Evolutionary conservation across 2,113 vertebrate genomes (phyloP).

Genomic region (Dolichallabes microphthalmus): DNA sequence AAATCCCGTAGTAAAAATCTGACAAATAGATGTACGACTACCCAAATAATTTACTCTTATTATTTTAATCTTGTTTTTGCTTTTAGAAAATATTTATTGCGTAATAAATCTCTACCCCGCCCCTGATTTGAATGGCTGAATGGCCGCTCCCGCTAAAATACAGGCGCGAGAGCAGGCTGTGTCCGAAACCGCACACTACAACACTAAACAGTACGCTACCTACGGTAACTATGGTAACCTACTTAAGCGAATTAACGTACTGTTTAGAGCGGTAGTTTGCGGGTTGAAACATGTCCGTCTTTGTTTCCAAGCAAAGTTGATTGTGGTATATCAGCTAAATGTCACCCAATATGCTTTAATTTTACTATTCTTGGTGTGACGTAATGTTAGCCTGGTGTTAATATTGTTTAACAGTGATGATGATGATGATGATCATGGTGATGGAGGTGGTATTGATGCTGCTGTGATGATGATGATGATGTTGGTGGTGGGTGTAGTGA

Average conservation of each 20-base stretch:
- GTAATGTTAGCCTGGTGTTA: neutral
- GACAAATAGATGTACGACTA: fast-evolving
- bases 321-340: neutral
- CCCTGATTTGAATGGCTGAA: neutral
- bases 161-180: neutral
- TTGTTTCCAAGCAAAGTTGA: slow-evolving; percentile 26
- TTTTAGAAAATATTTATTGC: too few species aligned
- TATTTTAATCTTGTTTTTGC: too few species aligned
- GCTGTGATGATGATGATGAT: neutral
- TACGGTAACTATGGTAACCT: neutral
- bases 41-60: fast-evolving
- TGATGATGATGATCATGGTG: neutral
- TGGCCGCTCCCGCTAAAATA: neutral
- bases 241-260: neutral
- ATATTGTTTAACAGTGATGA: neutral
- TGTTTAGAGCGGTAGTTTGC: neutral
- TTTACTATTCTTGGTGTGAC: neutral
- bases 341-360: neutral
- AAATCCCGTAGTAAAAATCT: neutral
- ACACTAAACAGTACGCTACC: neutral
- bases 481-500: neutral
- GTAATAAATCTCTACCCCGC: neutral
- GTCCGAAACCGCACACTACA: neutral
- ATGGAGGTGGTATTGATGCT: neutral
- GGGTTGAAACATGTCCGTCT: neutral